Conservation (phyloP, 2,113 vertebrate species). For the Orycteropus afer region DNA sequence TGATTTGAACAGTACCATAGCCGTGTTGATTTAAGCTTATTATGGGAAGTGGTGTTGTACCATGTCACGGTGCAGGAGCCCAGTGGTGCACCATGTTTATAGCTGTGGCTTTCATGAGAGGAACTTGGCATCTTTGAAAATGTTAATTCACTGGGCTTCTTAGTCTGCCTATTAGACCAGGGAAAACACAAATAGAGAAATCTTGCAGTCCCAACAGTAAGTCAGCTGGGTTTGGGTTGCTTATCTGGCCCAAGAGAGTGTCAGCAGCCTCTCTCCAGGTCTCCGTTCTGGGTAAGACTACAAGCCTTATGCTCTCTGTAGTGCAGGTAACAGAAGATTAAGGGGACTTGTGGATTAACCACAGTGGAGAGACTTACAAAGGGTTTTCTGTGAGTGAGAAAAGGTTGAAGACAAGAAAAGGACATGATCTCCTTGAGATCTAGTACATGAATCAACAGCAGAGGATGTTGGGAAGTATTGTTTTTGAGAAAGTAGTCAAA, state of each 20-base stretch:
- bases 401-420: not conserved
- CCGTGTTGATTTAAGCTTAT: conserved; percentile 56
- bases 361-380: not conserved
- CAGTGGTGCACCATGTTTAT: not conserved
- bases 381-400: not conserved
- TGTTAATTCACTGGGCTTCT: conserved; percentile 34
- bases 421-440: not conserved
- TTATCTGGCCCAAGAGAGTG: not conserved
- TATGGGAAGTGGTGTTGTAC: conserved; percentile 47
- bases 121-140: conserved; percentile 16
- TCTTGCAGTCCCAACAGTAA: not conserved
- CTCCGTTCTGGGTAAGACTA: not conserved
- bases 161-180: not conserved
- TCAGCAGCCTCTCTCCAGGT: not conserved
- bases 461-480: not conserved
- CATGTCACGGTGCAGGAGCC: not conserved
- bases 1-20: not conserved
- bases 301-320: not conserved
- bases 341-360: not conserved
- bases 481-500: not conserved
- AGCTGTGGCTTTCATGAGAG: conserved; percentile 46
- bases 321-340: not conserved
- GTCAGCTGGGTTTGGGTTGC: not conserved
- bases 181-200: conserved; percentile 26
- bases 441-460: not conserved